phyloP scores from a whole-genome alignment of 30 jellyfish, hydroid and myxozoan genomes.

The Nemopilema nomurai region DNA sequence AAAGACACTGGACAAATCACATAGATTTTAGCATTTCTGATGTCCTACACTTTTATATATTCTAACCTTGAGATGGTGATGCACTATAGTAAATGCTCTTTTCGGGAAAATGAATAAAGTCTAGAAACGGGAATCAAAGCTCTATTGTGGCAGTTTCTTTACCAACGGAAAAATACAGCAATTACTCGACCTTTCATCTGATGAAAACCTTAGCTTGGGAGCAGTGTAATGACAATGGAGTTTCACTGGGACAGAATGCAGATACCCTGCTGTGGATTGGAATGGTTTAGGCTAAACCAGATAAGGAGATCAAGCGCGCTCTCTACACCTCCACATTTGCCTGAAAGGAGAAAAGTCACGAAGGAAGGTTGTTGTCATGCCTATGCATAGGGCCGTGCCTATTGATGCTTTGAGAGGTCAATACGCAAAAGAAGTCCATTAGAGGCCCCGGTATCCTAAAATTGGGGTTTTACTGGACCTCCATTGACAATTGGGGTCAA shows the following conservation, averaged over 20 bases:
- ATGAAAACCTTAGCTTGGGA: background rate
- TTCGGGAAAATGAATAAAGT: background rate
- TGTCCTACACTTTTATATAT: too few relatives aligned
- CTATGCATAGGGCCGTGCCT: too few relatives aligned
- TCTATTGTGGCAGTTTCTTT: background rate
- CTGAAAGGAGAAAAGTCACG: background rate
- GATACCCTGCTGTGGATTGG: background rate
- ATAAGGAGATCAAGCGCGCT: background rate
- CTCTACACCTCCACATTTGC: background rate
- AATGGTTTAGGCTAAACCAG: background rate
- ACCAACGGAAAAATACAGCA: background rate
- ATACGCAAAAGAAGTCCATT: too few relatives aligned
- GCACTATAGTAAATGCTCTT: too few relatives aligned
- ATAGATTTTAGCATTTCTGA: too few relatives aligned
- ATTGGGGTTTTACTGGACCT: too few relatives aligned
- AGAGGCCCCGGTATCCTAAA: too few relatives aligned
- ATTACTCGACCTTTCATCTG: background rate
- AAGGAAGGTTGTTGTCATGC: background rate
- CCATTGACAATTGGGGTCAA: too few relatives aligned
- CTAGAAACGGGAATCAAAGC: background rate
- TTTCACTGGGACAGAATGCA: background rate
- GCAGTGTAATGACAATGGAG: background rate
- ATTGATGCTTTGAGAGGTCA: too few relatives aligned
- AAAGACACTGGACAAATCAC: too few relatives aligned
- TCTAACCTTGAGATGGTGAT: too few relatives aligned